phyloP scores from a whole-genome alignment of 2,888 invertebrate genomes.

The Dolichopus griseipennis region DNA sequence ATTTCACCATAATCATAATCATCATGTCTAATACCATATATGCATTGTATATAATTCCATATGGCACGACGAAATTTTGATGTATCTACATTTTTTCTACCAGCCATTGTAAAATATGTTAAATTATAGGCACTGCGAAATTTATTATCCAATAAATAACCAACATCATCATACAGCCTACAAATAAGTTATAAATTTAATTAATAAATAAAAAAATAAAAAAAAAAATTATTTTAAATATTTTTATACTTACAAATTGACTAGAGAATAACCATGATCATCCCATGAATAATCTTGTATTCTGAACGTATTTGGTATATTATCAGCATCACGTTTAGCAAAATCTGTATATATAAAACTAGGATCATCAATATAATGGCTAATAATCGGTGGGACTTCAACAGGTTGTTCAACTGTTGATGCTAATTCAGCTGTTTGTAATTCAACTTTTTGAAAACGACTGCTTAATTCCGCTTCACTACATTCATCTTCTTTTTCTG shows the following conservation, averaged over 20 bases:
- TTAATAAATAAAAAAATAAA: neutral
- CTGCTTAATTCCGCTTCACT: slow-evolving; percentile 44
- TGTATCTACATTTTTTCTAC: slow-evolving; percentile 72
- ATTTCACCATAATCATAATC: slow-evolving; percentile 85
- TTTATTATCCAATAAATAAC: slow-evolving; percentile 72
- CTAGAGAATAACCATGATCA: slow-evolving; percentile 79
- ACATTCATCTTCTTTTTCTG: slow-evolving; percentile 60
- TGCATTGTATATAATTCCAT: slow-evolving; percentile 86
- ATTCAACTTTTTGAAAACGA: slow-evolving; percentile 42
- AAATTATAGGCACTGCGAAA: slow-evolving; percentile 75
- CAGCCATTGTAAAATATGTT: slow-evolving; percentile 81
- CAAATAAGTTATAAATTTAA: neutral
- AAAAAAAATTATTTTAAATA: neutral
- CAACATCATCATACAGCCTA: slow-evolving; percentile 69
- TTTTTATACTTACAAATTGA: slow-evolving; percentile 52
- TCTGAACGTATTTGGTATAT: slow-evolving; percentile 54
- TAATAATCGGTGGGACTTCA: slow-evolving; percentile 58
- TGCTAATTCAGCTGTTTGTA: slow-evolving; percentile 55
- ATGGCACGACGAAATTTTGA: slow-evolving; percentile 75
- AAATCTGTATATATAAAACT: slow-evolving; percentile 73
- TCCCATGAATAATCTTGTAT: slow-evolving; percentile 84
- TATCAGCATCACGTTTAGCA: slow-evolving; percentile 54
- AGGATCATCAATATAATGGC: slow-evolving; percentile 64
- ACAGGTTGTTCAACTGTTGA: slow-evolving; percentile 49
- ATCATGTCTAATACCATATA: slow-evolving; percentile 76